Conservation (phyloP, 2,113 vertebrate genomes). For the Microcebus griseorufus region DNA sequence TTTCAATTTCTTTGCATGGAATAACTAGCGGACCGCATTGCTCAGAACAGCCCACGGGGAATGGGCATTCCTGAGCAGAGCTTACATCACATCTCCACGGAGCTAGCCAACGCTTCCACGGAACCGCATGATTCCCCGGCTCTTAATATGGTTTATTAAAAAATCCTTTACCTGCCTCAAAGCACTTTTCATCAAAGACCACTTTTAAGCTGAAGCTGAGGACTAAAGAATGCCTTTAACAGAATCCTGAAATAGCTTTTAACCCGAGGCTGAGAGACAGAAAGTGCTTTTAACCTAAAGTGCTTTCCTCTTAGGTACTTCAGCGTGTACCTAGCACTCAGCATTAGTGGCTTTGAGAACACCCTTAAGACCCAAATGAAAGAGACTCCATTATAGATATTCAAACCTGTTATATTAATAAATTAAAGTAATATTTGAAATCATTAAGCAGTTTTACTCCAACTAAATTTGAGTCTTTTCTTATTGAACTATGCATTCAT, state of each 20-base stretch:
- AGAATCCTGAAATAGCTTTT: constrained; percentile 76
- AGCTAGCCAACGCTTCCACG: neutral
- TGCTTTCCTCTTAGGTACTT: constrained; percentile 72
- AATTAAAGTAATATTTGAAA: constrained; percentile 73
- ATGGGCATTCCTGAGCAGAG: neutral
- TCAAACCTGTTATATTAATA: constrained; percentile 70
- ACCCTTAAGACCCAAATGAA: constrained; percentile 78
- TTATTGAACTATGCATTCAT: constrained; percentile 71
- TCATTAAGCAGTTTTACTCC: constrained; percentile 77
- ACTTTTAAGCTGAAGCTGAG: constrained; percentile 73
- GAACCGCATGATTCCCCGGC: neutral
- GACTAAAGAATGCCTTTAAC: constrained; percentile 72
- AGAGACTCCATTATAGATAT: constrained; percentile 74
- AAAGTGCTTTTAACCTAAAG: constrained; percentile 79
- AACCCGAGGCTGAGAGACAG: constrained; percentile 66
- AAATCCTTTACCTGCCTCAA: constrained; percentile 79
- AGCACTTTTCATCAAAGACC: constrained; percentile 79
- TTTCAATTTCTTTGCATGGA: constrained; percentile 48
- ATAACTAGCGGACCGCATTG: neutral
- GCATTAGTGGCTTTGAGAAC: constrained; percentile 63
- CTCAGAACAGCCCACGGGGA: neutral
- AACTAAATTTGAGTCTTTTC: constrained; percentile 73
- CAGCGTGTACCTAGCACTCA: constrained; percentile 56
- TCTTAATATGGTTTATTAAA: constrained; percentile 74
- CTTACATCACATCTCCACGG: neutral